Conservation (phyloP, 2,113 vertebrate genomes). For the Mus pahari region DNA sequence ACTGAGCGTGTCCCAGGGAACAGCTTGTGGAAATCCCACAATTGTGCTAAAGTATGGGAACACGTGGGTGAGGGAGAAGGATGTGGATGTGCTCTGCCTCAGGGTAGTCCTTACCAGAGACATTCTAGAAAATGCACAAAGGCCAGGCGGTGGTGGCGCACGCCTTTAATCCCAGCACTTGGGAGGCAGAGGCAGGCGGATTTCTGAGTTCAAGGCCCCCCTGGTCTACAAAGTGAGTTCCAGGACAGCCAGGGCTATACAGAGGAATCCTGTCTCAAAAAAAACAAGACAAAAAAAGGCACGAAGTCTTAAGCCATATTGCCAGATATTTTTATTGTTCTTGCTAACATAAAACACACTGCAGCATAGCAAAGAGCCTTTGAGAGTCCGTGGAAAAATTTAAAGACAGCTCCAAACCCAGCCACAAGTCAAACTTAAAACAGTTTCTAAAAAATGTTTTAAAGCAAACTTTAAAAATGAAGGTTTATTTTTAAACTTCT, state of each 20-base stretch:
- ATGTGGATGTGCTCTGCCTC: background rate
- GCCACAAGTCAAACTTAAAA: background rate
- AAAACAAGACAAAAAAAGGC: no score
- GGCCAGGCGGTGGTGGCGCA: no score
- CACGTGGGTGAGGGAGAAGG: background rate
- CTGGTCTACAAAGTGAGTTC: no score
- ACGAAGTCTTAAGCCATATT: background rate
- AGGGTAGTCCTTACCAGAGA: background rate
- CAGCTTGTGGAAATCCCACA: no score
- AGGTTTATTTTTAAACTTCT: background rate
- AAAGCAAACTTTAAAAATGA: background rate
- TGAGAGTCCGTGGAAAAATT: background rate
- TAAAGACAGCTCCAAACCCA: background rate
- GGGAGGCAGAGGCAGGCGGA: no score
- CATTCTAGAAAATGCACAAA: background rate
- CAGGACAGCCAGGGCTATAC: no score
- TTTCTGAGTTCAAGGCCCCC: no score
- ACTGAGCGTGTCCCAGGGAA: fast-evolving
- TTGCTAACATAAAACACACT: background rate
- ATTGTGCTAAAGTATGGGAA: no score
- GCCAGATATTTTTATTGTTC: background rate
- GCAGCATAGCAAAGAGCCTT: background rate
- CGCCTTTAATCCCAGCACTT: no score
- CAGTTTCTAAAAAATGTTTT: background rate
- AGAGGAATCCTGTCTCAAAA: no score